Conservation (phyloP, 2,797 vertebrate genomes). For the Arctocebus calabarensis region DNA sequence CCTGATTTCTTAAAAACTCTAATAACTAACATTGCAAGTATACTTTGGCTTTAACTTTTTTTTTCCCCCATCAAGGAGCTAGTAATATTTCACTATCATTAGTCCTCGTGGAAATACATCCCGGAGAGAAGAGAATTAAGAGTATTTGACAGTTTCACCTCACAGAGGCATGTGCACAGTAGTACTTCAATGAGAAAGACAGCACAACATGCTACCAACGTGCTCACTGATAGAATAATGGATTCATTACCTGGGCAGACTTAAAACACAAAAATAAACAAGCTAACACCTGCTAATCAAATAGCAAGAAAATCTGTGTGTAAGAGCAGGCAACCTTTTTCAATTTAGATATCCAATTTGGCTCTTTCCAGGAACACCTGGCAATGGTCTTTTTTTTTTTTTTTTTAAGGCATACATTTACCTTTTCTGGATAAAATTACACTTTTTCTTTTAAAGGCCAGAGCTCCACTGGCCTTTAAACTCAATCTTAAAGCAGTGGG, state of each 20-base stretch:
- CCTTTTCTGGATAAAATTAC: constrained; percentile 83
- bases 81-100: not conserved
- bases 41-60: constrained; percentile 8
- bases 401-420: constrained; percentile 65
- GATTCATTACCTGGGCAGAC: constrained; percentile 64
- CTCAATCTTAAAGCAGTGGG: constrained; percentile 81
- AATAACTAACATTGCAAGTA: not conserved
- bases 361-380: constrained; percentile 78
- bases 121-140: constrained; percentile 16
- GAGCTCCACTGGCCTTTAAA: constrained; percentile 78
- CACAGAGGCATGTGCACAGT: not conserved
- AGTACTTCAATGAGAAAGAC: constrained; percentile 10
- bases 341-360: constrained; percentile 78
- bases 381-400: constrained; percentile 76
- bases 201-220: not conserved
- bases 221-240: constrained; percentile 55
- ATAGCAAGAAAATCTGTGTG: constrained; percentile 72
- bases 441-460: constrained; percentile 80
- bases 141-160: constrained; percentile 19
- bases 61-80: constrained; percentile 21
- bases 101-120: not conserved
- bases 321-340: constrained; percentile 72
- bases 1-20: constrained; percentile 48
- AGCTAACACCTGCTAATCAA: constrained; percentile 73
- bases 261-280: constrained; percentile 67